A percentile compares a stretch with the other conserved stretches of the same genome.
These are phyloP conservation scores for Rhea pennata DNA, from an alignment of 2,113 vertebrate species.

Conservation along the genomic window DNA sequence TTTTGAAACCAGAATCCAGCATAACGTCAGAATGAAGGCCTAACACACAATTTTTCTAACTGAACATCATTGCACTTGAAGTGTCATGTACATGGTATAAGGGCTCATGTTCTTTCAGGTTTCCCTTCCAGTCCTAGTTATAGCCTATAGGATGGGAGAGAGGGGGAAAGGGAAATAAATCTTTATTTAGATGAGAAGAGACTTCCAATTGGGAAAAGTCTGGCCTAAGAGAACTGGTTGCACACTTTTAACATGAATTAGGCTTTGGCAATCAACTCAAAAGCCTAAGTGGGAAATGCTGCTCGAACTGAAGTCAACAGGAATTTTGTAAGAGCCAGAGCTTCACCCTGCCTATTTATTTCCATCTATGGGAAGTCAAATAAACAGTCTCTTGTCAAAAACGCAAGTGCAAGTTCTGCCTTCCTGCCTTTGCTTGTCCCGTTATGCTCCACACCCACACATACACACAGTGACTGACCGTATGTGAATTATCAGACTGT, in stretches of 20 bases:
- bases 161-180: neutral
- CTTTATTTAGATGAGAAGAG: neutral
- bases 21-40: neutral
- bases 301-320: neutral
- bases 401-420: neutral
- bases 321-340: neutral
- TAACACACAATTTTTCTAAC: neutral
- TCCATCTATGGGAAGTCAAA: neutral
- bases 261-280: neutral
- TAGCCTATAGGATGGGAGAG: neutral
- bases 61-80: neutral
- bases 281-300: neutral
- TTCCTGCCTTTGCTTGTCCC: neutral
- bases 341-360: neutral
- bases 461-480: neutral
- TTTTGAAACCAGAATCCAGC: neutral
- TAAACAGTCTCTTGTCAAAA: neutral
- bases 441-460: neutral
- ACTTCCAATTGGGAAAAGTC: neutral
- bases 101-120: neutral
- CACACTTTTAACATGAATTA: rapidly evolving
- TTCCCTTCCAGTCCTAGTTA: neutral
- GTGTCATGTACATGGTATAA: neutral
- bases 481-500: neutral
- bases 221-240: neutral